phyloP scores from a whole-genome alignment of 64 coral and sea anemone species.

The Orbicella faveolata region DNA sequence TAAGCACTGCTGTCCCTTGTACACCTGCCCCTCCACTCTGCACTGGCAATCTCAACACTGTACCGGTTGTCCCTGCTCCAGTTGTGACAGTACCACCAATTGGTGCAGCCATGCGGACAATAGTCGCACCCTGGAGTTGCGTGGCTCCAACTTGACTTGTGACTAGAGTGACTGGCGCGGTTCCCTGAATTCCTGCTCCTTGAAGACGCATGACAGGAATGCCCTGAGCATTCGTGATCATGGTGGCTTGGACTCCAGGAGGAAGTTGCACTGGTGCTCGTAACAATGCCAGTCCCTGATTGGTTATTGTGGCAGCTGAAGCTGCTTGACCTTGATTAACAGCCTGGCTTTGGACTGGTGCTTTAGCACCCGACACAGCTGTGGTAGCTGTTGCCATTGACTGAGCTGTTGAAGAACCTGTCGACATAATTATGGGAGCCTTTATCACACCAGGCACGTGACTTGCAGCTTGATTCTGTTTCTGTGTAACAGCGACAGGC shows the following conservation, averaged over 20 bases:
- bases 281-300: conserved; percentile 80
- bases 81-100: conserved; percentile 35
- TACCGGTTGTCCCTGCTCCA: conserved; percentile 37
- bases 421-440: not conserved
- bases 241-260: conserved; percentile 90
- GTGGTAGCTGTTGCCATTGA: conserved; percentile 50
- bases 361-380: conserved; percentile 38
- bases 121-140: conserved; percentile 76
- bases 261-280: conserved; percentile 85
- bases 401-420: conserved; percentile 7
- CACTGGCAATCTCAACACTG: conserved; percentile 58
- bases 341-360: conserved; percentile 58
- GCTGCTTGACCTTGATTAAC: conserved; percentile 63
- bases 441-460: conserved; percentile 14
- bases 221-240: conserved; percentile 93
- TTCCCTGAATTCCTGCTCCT: conserved; percentile 78
- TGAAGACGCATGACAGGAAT: conserved; percentile 90
- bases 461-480: conserved; percentile 14
- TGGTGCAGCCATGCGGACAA: conserved; percentile 78
- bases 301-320: conserved; percentile 42
- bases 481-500: not conserved
- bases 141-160: conserved; percentile 72
- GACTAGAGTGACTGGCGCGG: conserved; percentile 75
- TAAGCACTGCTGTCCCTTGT: conserved; percentile 14
- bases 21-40: conserved; percentile 30